Conservation (phyloP, 2,797 vertebrate species). For the Poecilia velifera region DNA sequence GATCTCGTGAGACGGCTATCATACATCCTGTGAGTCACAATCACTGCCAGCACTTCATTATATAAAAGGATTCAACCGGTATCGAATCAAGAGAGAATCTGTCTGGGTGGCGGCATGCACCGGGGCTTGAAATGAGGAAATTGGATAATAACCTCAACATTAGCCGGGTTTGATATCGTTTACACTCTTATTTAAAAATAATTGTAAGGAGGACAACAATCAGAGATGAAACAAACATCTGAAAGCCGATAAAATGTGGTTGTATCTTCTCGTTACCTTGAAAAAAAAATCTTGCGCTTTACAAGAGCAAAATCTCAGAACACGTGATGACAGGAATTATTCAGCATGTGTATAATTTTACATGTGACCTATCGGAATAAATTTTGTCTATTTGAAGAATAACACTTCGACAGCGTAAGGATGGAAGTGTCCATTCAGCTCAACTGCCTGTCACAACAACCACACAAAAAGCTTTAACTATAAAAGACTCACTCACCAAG, state of each 20-base stretch:
- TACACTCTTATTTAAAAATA: background rate
- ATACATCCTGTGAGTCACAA: constrained; percentile 11
- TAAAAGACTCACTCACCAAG: background rate
- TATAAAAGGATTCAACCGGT: constrained; percentile 13
- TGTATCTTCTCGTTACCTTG: background rate
- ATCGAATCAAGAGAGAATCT: background rate
- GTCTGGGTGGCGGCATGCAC: background rate
- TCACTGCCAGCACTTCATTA: constrained; percentile 8
- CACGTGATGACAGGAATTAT: background rate
- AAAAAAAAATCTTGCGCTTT: background rate
- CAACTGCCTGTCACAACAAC: background rate
- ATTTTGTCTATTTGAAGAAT: background rate
- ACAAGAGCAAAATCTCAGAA: background rate
- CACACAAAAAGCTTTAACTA: background rate
- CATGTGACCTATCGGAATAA: background rate
- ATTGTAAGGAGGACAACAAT: background rate
- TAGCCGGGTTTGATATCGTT: background rate
- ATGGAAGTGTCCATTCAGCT: no score
- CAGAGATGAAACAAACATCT: no score
- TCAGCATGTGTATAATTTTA: background rate
- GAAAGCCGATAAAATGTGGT: constrained; percentile 1
- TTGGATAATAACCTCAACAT: background rate
- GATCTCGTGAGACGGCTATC: constrained; percentile 4
- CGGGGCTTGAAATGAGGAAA: constrained; percentile 8
- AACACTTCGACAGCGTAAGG: background rate